Base-by-base conservation (phyloP, 2,888 invertebrate species). In the Malachius bipustulatus region DNA sequence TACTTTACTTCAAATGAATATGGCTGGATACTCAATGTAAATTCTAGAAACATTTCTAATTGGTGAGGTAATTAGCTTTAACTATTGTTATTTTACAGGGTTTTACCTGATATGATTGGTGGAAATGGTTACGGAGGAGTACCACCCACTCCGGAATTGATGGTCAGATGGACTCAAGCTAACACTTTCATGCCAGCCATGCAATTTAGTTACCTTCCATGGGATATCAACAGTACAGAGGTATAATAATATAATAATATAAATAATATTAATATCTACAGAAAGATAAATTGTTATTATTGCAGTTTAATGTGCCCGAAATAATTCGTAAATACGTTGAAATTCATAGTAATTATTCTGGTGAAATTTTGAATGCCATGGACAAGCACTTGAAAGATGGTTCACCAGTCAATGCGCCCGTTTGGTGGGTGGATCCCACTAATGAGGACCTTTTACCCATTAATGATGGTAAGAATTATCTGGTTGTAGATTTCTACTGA, bases 381-480 rank as follows among this genome's bases (percentile, higher is more conserved):
- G 51, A 71, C 32, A 60, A 67, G 3, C 67, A 77, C 0, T 69
- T 75, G 0, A 45, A 49, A 2, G 64, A 69, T 2, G 84, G 83
- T 8, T 66, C 69, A 2, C 87, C 84, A 0, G 73, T 85, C 8
- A 83, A 84, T 60, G 67, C 79, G 2, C 89, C 89, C 0, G 67
- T 89, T 24, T 90, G 89, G 89, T 89, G 87, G 87, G 54, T 79
- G 0, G 80, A 75, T 47, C 84, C 87, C 0, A 57, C 54, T 0
- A 79, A 87, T 50, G 50, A 56, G 14, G 65, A 65, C 11, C 77
- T 84, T 0, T 63, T 69, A n/a, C 50, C 55, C 33, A 67, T 70
- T 37, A 67, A 67, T 59, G 74, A 76, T 47, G 68, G 76, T 76
- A 58, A 55, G 57, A 51, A 29, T 19, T 28, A 28, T 28, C 11